Percentiles rank a stretch among this genome's conserved stretches.
Conservation (phyloP, 2,888 invertebrate species). For the Ennomos fuscantarius region DNA sequence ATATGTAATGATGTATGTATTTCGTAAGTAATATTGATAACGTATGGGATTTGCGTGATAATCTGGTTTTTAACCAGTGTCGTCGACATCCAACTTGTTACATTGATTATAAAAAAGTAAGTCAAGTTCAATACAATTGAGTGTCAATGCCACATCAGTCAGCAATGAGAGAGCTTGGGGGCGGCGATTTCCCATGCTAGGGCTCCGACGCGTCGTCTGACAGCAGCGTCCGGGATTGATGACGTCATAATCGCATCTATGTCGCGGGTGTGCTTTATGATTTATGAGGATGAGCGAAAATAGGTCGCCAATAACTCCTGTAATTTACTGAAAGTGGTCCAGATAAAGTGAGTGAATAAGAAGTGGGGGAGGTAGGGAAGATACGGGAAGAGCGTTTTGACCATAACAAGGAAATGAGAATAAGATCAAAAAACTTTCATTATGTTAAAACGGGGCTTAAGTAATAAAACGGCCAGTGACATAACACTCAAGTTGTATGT, state of each 20-base stretch:
- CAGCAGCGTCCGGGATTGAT: slow-evolving; percentile 29
- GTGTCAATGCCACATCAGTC: slow-evolving; percentile 58
- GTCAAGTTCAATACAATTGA: slow-evolving; percentile 66
- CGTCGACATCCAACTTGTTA: not conserved
- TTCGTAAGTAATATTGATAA: too few relatives aligned
- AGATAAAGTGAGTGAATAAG: not conserved
- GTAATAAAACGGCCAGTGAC: slow-evolving; percentile 26
- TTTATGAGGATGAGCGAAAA: slow-evolving; percentile 1
- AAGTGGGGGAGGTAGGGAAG: too few relatives aligned
- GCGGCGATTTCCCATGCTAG: slow-evolving; percentile 68
- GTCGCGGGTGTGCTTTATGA: slow-evolving; percentile 16
- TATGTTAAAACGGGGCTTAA: slow-evolving; percentile 2
- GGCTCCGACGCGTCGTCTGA: slow-evolving; percentile 38
- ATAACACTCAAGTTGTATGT: slow-evolving; percentile 20
- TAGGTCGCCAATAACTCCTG: not conserved
- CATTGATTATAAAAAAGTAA: slow-evolving; percentile 45
- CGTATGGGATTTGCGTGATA: too few relatives aligned
- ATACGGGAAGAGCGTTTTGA: too few relatives aligned
- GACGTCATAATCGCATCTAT: slow-evolving; percentile 46
- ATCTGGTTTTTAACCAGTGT: too few relatives aligned
- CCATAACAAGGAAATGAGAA: not conserved
- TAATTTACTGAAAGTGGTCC: not conserved
- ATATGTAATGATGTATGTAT: too few relatives aligned
- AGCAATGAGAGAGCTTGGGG: slow-evolving; percentile 52
- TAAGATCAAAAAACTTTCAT: slow-evolving; percentile 5